Conservation (phyloP, 2,888 invertebrate species). For the Agrotis segetum region DNA sequence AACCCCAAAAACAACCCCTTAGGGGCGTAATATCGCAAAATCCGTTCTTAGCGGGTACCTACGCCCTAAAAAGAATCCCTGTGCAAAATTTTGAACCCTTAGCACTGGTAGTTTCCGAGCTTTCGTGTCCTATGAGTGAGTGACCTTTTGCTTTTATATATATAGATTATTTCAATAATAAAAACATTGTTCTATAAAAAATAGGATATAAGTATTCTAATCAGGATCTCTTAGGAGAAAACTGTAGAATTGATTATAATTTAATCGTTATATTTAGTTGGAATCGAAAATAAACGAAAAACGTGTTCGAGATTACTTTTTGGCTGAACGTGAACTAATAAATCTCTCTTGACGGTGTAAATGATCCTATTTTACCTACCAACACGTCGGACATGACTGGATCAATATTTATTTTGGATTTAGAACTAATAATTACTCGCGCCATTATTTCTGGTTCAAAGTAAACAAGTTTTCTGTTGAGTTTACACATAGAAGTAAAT, state of each 20-base stretch:
- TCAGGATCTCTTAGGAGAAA: not conserved
- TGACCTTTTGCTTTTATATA: no score
- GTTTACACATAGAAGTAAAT: slow-evolving; percentile 7
- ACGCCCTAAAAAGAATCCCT: no score
- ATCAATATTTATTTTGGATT: slow-evolving; percentile 7
- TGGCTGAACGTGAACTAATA: not conserved
- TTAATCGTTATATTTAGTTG: not conserved
- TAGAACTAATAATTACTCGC: slow-evolving; percentile 13
- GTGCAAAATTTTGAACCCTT: no score
- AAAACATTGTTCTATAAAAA: no score
- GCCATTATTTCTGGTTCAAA: not conserved
- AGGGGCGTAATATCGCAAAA: no score
- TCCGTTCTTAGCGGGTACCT: no score
- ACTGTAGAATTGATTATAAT: no score
- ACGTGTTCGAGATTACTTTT: not conserved
- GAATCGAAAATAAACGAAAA: not conserved
- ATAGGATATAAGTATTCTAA: no score
- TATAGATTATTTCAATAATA: no score
- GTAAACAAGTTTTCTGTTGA: not conserved
- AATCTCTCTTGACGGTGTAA: not conserved
- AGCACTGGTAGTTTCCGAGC: no score
- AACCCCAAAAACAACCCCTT: no score
- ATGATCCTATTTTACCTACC: not conserved
- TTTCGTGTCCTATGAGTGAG: no score
- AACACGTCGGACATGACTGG: not conserved